Evolutionary conservation across 2,888 invertebrate species (phyloP).

Genomic region (Nipponacmea schrenckii): DNA sequence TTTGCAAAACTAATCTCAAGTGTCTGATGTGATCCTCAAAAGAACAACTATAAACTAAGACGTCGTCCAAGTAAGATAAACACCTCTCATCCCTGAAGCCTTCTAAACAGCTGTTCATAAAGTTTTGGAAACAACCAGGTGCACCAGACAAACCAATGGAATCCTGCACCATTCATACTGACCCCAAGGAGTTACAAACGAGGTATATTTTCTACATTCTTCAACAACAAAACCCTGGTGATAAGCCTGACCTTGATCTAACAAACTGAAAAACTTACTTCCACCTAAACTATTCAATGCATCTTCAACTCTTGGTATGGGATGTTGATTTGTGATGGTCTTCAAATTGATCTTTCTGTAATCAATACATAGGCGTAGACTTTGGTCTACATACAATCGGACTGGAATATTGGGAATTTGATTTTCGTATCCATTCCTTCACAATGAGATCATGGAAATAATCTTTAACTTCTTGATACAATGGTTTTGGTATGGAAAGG

Average conservation of each 20-base stretch:
- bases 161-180: slow-evolving; percentile 30
- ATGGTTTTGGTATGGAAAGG: slow-evolving; percentile 28
- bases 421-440: slow-evolving; percentile 30
- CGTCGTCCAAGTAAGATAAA: slow-evolving; percentile 28
- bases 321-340: slow-evolving; percentile 23
- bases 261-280: slow-evolving; percentile 24
- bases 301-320: slow-evolving; percentile 29
- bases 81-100: slow-evolving; percentile 21
- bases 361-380: slow-evolving; percentile 29
- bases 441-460: slow-evolving; percentile 30
- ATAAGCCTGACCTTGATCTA: slow-evolving; percentile 30
- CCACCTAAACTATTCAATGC: slow-evolving; percentile 25
- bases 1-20: slow-evolving; percentile 17
- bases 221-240: slow-evolving; percentile 29
- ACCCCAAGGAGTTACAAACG: slow-evolving; percentile 29
- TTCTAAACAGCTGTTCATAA: slow-evolving; percentile 26
- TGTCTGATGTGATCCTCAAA: slow-evolving; percentile 19
- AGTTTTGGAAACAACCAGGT: slow-evolving; percentile 23
- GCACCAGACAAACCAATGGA: slow-evolving; percentile 29
- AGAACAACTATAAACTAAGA: slow-evolving; percentile 21
- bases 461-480: slow-evolving; percentile 38
- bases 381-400: slow-evolving; percentile 26
- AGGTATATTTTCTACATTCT: slow-evolving; percentile 23
- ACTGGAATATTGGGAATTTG: slow-evolving; percentile 25
- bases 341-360: slow-evolving; percentile 26